Conservation (phyloP, 2,797 vertebrate genomes). For the Thamnophis elegans region DNA sequence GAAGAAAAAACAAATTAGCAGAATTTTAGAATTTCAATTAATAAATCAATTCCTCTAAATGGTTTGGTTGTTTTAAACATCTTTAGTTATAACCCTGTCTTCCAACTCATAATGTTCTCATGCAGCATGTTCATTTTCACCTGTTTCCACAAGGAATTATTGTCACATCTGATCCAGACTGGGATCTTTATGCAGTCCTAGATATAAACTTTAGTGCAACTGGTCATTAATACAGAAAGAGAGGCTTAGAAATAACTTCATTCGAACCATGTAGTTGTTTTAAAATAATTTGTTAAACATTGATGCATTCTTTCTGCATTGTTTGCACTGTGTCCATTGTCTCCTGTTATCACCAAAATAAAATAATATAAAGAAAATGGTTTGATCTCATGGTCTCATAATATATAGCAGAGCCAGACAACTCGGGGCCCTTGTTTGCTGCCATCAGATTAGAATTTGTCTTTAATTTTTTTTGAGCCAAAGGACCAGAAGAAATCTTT, state of each 20-base stretch:
- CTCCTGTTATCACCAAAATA: too few species aligned
- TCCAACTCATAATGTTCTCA: background rate
- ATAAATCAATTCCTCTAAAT: background rate
- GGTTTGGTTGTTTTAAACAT: background rate
- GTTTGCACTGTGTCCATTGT: background rate
- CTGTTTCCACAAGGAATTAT: background rate
- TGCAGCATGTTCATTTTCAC: background rate
- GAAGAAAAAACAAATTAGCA: background rate
- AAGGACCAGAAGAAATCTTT: background rate
- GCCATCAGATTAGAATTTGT: background rate
- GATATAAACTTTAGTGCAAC: background rate
- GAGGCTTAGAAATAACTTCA: background rate
- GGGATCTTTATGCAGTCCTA: background rate
- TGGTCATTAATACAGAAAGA: background rate
- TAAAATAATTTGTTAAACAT: background rate
- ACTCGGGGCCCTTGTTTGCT: background rate
- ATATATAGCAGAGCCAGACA: background rate
- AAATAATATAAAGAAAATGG: background rate
- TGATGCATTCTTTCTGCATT: background rate
- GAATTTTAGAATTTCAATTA: background rate
- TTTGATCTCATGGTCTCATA: background rate
- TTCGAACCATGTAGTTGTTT: background rate
- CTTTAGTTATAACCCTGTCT: background rate
- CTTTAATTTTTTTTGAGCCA: background rate
- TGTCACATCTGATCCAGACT: background rate